Conservation (phyloP, 2,797 vertebrate genomes). For the Microctenopoma steveboyesi region DNA sequence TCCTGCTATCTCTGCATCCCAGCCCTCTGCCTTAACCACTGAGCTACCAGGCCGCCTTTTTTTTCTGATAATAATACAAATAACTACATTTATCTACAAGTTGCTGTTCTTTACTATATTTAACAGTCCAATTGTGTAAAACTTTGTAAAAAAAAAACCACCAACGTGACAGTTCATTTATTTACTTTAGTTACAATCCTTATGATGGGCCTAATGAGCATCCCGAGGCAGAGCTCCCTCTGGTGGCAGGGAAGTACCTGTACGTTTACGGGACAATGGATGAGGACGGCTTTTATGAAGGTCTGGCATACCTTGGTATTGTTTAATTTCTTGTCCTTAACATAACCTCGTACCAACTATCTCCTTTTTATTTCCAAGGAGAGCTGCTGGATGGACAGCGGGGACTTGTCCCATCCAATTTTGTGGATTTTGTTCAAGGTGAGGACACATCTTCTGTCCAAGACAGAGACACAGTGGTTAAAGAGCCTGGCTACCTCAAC, state of each 20-base stretch:
- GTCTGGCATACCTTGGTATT: conserved; percentile 68
- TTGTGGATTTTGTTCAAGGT: conserved; percentile 95
- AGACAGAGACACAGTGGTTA: conserved; percentile 80
- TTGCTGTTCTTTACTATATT: too few relatives aligned
- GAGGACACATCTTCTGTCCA: conserved; percentile 83
- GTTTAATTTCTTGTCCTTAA: not conserved
- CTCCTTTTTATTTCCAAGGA: conserved; percentile 77
- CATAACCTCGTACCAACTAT: conserved; percentile 5
- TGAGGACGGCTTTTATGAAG: conserved; percentile 98
- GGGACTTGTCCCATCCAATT: conserved; percentile 97
- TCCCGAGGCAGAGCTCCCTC: conserved; percentile 97
- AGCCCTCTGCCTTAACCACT: too few relatives aligned
- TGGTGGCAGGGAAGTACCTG: conserved; percentile 97
- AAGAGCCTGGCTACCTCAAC: conserved; percentile 91
- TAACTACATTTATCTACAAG: too few relatives aligned
- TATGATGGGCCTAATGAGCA: conserved; percentile 98
- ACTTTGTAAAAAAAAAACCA: not conserved
- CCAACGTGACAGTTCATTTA: not conserved
- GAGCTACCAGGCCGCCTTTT: too few relatives aligned
- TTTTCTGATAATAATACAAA: not conserved
- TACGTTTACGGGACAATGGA: conserved; percentile 99
- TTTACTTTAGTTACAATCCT: conserved; percentile 92
- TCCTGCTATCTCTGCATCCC: too few relatives aligned
- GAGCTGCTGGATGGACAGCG: conserved; percentile 95
- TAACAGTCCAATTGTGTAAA: not conserved